Percentiles rank a stretch among this genome's conserved stretches.
Conservation (phyloP, 2,888 invertebrate species). For the Myopa tessellatipennis region DNA sequence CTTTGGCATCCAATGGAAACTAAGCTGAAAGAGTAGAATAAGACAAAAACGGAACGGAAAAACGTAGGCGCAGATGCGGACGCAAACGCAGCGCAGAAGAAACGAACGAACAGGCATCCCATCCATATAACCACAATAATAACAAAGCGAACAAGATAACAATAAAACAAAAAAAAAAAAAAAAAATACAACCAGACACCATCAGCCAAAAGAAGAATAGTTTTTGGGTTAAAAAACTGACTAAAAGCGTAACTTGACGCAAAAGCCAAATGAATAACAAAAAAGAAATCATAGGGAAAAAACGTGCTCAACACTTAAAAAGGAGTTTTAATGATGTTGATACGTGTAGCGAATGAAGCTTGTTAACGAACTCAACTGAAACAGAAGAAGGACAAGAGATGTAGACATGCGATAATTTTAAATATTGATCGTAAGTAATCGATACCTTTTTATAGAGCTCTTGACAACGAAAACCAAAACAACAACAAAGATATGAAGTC, state of each 20-base stretch:
- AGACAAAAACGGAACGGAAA: constrained; percentile 28
- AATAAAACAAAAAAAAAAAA: neutral
- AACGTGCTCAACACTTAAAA: constrained; percentile 27
- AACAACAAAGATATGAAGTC: too few relatives aligned
- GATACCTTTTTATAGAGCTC: constrained; percentile 1
- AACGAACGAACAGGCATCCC: constrained; percentile 8
- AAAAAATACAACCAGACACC: neutral
- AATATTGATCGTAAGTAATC: constrained; percentile 9
- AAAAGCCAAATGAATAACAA: neutral
- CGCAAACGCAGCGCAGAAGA: constrained; percentile 10
- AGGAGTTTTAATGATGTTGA: constrained; percentile 37
- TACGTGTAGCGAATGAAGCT: constrained; percentile 37
- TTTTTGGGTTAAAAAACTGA: constrained; percentile 22
- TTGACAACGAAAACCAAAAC: too few relatives aligned
- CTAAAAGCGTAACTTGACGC: constrained; percentile 18
- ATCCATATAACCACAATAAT: constrained; percentile 32
- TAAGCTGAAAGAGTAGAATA: constrained; percentile 37
- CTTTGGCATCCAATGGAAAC: constrained; percentile 50
- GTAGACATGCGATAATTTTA: constrained; percentile 5
- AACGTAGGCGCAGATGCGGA: constrained; percentile 11
- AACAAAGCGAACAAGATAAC: constrained; percentile 35
- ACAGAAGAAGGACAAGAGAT: constrained; percentile 14
- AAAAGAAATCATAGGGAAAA: constrained; percentile 2
- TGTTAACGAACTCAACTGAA: constrained; percentile 33
- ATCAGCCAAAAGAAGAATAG: constrained; percentile 27